These are phyloP conservation scores for Stercorarius parasiticus DNA, from an alignment of 2,113 vertebrate species.

Conservation along the genomic window DNA sequence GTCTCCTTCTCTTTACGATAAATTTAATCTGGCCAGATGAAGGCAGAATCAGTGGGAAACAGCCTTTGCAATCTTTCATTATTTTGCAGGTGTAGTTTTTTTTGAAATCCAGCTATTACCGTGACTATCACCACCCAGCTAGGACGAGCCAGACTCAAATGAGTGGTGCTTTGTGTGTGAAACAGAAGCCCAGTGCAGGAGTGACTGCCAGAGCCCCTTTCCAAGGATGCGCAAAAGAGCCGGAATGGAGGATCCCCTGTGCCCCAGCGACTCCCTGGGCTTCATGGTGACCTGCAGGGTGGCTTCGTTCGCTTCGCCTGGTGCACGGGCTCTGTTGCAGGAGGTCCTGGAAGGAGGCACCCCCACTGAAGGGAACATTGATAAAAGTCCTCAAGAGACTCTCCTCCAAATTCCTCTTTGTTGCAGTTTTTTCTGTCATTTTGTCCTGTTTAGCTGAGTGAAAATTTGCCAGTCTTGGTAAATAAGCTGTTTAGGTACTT, in stretches of 20 bases:
- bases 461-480: background rate
- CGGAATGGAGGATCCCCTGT: background rate
- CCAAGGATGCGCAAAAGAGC: fast-evolving
- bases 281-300: background rate
- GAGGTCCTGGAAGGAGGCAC: background rate
- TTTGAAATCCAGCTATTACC: background rate
- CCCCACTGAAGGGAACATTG: background rate
- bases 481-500: background rate
- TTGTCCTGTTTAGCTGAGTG: background rate
- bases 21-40: background rate
- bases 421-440: background rate
- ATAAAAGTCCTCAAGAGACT: background rate
- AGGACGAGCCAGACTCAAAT: background rate
- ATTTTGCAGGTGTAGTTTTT: fast-evolving
- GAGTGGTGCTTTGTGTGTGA: background rate
- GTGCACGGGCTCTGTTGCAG: background rate
- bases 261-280: fast-evolving
- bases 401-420: background rate
- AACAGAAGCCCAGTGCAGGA: background rate
- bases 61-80: background rate
- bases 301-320: background rate
- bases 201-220: background rate
- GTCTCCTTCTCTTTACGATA: background rate
- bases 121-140: background rate
- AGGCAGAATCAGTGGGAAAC: background rate